Percentiles rank a stretch among this genome's conserved stretches.
Evolutionary conservation across 2,888 invertebrate genomes (phyloP).

Genomic region (Agriopis leucophaearia): DNA sequence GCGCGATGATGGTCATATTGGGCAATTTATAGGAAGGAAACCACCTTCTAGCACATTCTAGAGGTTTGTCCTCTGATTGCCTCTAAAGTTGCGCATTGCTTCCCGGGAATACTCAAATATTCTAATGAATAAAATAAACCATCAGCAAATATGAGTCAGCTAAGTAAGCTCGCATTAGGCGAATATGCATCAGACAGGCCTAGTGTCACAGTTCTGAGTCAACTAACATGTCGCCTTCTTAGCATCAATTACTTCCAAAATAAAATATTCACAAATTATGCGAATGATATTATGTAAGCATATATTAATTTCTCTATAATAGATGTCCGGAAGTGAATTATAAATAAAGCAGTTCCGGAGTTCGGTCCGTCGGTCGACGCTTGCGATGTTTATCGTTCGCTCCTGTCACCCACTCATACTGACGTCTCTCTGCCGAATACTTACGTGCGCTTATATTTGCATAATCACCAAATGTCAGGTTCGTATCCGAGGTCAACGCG

Average conservation of each 20-base stretch:
- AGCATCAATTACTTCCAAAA: not conserved
- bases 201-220: too few species aligned
- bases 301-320: not conserved
- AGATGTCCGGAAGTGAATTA: conserved; percentile 23
- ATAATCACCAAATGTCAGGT: conserved; percentile 44
- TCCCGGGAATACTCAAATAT: not conserved
- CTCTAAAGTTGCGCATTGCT: not conserved
- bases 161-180: not conserved
- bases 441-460: conserved; percentile 12
- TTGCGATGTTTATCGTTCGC: not conserved
- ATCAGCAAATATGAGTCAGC: not conserved
- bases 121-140: too few species aligned
- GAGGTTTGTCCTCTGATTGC: too few species aligned
- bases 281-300: not conserved
- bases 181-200: too few species aligned
- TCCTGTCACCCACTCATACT: not conserved
- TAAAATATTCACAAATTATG: not conserved
- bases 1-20: conserved; percentile 26
- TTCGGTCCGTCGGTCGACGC: conserved; percentile 16
- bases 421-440: not conserved
- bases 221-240: not conserved
- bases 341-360: conserved; percentile 11
- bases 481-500: conserved; percentile 41
- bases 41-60: too few species aligned
- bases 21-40: conserved; percentile 23